Evolutionary conservation across 2,888 invertebrate species (phyloP).

Genomic region (Poecilobothrus nobilitatus): DNA sequence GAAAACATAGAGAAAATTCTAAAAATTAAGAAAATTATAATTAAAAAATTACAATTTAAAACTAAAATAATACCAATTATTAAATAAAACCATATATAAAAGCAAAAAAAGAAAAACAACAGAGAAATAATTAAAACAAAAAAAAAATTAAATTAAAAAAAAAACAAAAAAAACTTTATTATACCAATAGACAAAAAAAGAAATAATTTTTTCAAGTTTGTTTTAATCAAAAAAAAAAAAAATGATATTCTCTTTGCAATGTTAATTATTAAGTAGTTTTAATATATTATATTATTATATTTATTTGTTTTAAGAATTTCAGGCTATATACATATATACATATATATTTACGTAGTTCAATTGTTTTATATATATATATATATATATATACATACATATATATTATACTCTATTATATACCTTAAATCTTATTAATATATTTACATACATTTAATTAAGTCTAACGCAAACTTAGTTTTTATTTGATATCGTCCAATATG

Average conservation of each 20-base stretch:
- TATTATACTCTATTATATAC: neutral
- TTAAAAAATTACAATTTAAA: too few relatives aligned
- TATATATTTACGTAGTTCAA: neutral
- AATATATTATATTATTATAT: constrained; percentile 20
- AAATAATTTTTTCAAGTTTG: neutral
- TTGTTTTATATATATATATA: neutral
- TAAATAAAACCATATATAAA: too few relatives aligned
- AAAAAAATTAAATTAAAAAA: too few relatives aligned
- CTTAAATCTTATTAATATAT: neutral
- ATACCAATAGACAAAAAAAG: too few relatives aligned
- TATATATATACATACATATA: neutral
- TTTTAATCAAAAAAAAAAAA: neutral
- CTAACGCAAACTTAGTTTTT: neutral
- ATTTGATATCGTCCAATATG: constrained; percentile 5
- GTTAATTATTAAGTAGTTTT: constrained; percentile 12
- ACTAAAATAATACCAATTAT: too few relatives aligned
- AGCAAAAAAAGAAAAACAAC: too few relatives aligned
- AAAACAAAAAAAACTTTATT: too few relatives aligned
- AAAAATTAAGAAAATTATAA: too few relatives aligned
- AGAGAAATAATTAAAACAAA: too few relatives aligned
- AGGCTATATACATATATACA: constrained; percentile 14
- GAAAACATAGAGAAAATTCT: too few relatives aligned
- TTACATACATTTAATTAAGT: neutral
- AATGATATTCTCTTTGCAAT: constrained; percentile 2
- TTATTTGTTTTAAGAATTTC: constrained; percentile 24